Conservation (phyloP, 2,797 vertebrate species). For the Geotrypetes seraphini region DNA sequence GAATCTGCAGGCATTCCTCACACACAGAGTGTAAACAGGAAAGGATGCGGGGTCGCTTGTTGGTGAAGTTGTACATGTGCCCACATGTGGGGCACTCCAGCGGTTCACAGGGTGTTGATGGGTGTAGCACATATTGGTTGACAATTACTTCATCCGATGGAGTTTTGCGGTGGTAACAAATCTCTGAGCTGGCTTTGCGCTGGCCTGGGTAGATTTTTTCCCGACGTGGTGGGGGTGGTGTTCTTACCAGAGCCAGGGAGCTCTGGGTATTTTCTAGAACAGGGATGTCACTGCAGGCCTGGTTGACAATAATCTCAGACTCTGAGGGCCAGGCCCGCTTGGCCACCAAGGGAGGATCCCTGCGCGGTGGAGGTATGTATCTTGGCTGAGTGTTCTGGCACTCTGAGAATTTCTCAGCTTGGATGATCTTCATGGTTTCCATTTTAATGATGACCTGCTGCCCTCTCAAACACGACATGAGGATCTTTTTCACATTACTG, state of each 20-base stretch:
- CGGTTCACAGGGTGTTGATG: conserved; percentile 79
- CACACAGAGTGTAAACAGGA: conserved; percentile 97
- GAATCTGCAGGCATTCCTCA: conserved; percentile 96
- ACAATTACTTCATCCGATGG: conserved; percentile 86
- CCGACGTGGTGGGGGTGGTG: conserved; percentile 55
- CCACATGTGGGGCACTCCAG: conserved; percentile 94
- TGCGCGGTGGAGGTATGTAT: conserved; percentile 67
- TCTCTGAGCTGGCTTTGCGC: conserved; percentile 76
- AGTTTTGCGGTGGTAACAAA: conserved; percentile 85
- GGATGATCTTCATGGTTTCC: conserved; percentile 97
- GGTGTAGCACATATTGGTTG: conserved; percentile 89
- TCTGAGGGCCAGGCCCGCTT: conserved; percentile 87
- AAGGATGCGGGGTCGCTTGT: conserved; percentile 90
- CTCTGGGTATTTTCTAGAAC: conserved; percentile 47
- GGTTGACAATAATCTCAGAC: conserved; percentile 93
- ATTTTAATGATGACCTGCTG: conserved; percentile 94
- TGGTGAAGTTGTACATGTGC: conserved; percentile 89
- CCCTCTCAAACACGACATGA: conserved; percentile 95
- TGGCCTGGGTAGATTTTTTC: conserved; percentile 63
- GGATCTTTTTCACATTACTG: conserved; percentile 53
- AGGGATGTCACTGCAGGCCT: conserved; percentile 84
- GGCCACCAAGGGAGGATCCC: conserved; percentile 65
- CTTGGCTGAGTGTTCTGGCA: conserved; percentile 75
- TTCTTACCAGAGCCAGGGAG: conserved; percentile 44
- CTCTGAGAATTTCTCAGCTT: conserved; percentile 93